Evolutionary conservation across 2,797 vertebrate genomes (phyloP).

Genomic region (Paramormyrops hopkinsi): DNA sequence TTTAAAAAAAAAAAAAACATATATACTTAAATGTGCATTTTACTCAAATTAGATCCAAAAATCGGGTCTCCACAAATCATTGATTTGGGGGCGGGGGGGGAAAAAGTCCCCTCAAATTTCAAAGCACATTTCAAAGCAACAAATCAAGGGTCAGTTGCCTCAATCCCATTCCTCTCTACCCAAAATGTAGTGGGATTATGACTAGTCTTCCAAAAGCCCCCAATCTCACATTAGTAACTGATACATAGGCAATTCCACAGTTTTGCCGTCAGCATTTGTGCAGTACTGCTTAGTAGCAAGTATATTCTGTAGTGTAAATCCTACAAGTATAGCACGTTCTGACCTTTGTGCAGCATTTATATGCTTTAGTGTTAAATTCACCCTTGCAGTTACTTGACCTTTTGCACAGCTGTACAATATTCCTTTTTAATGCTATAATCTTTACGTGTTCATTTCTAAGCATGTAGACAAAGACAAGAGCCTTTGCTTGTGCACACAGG

Average conservation of each 20-base stretch:
- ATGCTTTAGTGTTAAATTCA: neutral
- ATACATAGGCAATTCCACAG: neutral
- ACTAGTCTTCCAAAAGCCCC: neutral
- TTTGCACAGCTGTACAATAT: neutral
- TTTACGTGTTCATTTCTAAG: neutral
- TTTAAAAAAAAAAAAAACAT: neutral
- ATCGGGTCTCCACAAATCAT: neutral
- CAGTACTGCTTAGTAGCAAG: neutral
- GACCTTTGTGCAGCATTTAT: neutral
- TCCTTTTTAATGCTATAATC: neutral
- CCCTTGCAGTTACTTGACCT: neutral
- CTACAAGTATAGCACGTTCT: neutral
- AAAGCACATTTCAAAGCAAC: slow-evolving; percentile 15
- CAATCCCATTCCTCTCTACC: neutral
- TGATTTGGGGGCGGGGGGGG: neutral
- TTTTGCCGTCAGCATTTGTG: neutral
- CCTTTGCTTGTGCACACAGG: neutral
- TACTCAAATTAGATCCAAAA: slow-evolving; percentile 1
- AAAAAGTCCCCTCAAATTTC: neutral
- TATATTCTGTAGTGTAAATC: slow-evolving; percentile 6
- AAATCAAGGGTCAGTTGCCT: neutral
- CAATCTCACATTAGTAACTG: neutral
- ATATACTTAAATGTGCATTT: slow-evolving; percentile 14
- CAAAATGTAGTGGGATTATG: neutral
- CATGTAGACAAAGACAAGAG: neutral